phyloP scores from a whole-genome alignment of 2,113 vertebrate species.

The Vanacampus margaritifer region DNA sequence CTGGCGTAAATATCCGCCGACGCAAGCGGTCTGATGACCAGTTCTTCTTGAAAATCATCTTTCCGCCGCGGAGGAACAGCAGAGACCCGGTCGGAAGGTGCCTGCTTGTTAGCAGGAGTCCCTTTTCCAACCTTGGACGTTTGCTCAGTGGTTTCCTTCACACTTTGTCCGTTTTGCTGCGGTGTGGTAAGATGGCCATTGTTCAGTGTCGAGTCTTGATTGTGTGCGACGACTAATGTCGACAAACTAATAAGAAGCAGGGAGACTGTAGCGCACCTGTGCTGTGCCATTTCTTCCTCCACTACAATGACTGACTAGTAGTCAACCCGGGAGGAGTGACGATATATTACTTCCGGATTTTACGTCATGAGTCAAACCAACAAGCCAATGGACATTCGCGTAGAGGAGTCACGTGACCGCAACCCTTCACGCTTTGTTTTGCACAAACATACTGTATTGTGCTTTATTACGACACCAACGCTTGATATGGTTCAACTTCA shows the following conservation, averaged over 20 bases:
- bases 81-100: not conserved
- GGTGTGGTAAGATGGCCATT: not conserved
- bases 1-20: conserved; percentile 88
- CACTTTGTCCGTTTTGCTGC: not conserved
- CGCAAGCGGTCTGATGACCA: conserved; percentile 85
- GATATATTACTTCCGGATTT: conserved; percentile 48
- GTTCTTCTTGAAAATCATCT: conserved; percentile 81
- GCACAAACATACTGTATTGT: not conserved
- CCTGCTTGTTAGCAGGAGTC: conserved; percentile 2
- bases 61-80: conserved; percentile 27
- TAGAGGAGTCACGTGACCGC: not conserved
- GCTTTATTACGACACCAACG: not conserved
- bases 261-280: conserved; percentile 20
- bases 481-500: rapidly evolving
- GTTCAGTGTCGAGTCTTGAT: conserved; percentile 8
- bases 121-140: conserved; percentile 3
- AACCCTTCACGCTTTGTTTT: conserved; percentile 40
- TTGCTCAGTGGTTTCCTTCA: conserved; percentile 16
- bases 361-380: conserved; percentile 15
- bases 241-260: conserved; percentile 31
- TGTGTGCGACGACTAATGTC: not conserved
- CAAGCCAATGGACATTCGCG: conserved; percentile 45
- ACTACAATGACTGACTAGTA: no score
- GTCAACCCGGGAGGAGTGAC: not conserved
- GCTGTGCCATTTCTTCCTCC: conserved; percentile 61